Evolutionary conservation across 2,113 vertebrate genomes (phyloP), one percentile per base, ranked within the genome.

Genomic region (Chloebia gouldiae): DNA sequence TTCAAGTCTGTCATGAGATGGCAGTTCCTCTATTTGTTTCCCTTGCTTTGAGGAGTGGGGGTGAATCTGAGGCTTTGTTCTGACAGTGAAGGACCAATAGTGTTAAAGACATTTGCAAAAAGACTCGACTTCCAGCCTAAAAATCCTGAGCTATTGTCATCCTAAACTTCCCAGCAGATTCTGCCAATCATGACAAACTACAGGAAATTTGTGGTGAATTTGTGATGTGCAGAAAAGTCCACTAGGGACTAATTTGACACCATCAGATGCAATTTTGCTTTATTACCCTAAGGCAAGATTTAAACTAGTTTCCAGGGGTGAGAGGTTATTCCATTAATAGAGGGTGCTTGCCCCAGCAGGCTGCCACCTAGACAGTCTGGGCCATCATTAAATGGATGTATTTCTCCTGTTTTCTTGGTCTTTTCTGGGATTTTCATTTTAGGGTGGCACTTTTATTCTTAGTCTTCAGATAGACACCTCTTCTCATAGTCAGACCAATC

Each of bases 251-350:
- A 95, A 97, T 97, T 96, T 97, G 96, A 95, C 85, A 93, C 94
- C 88, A 90, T 97, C 89, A 94, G 79, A 95, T 93, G 88, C 80
- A 96, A 96, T 97, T 96, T 95, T 81, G 73, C 60, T 96, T 95
- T 95, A 88, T 95, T 92, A 93, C 95, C 95, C 90, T 96, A 91
- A 97, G 90, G 94, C 95, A 94, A 97, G 93, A 79, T 97, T 97
- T 95, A 94, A 97, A 97, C 93, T 96, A 93, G 96, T 95, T 97
- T 97, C 88, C 91, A 90, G 87, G 72, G 95, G 92, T 97, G 85
- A 97, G 93, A 96, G 95, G 96, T 97, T 90, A 96, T 44, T 93
- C 75, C 54, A 89, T 96, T 94, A 96, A 96, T 88, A 76, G 76
- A 76, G 15, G 22, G 70, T 1, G 0, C 72, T 92, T 21, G 30